A percentile compares a stretch with the other conserved stretches of the same genome.
phyloP scores from a whole-genome alignment of 2,113 vertebrate genomes.

The Orcinus orca region DNA sequence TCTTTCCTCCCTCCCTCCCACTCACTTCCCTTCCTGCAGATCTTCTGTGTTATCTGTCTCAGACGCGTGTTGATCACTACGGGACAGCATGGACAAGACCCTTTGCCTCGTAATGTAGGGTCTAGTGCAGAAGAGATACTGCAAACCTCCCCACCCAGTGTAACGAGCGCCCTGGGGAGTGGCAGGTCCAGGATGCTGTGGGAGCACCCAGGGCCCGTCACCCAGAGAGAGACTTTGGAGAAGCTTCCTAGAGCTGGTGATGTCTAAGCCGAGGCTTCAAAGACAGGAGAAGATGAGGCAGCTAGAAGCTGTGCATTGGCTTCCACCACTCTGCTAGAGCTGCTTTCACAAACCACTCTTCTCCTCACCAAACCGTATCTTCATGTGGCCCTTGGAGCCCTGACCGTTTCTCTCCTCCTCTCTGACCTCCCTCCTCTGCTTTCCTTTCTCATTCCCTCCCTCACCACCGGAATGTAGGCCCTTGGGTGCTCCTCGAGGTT shows the following conservation, averaged over 20 bases:
- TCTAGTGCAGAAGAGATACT: not conserved
- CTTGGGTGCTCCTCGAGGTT: rapidly evolving
- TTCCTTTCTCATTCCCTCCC: not conserved
- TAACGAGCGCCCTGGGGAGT: not conserved
- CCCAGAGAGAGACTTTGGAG: not conserved
- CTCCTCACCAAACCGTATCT: not conserved
- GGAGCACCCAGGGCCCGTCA: not conserved
- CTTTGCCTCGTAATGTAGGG: not conserved
- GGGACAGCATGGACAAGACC: rapidly evolving
- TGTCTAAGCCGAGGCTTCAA: not conserved
- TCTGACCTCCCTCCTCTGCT: not conserved
- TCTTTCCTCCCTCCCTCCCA: not conserved
- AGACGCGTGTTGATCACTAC: rapidly evolving
- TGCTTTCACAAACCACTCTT: not conserved
- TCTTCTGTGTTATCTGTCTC: not conserved
- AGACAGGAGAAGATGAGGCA: not conserved
- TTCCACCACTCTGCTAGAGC: too few relatives aligned
- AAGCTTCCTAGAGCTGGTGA: not conserved
- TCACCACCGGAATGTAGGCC: not conserved
- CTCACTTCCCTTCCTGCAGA: not conserved
- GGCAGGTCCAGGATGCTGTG: not conserved
- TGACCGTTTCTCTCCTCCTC: not conserved
- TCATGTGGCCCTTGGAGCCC: not conserved
- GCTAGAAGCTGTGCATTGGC: not conserved
- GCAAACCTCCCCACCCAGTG: not conserved